Evolutionary conservation across 2,888 invertebrate genomes (phyloP).

Genomic region (Callyntrura guangdongensis): DNA sequence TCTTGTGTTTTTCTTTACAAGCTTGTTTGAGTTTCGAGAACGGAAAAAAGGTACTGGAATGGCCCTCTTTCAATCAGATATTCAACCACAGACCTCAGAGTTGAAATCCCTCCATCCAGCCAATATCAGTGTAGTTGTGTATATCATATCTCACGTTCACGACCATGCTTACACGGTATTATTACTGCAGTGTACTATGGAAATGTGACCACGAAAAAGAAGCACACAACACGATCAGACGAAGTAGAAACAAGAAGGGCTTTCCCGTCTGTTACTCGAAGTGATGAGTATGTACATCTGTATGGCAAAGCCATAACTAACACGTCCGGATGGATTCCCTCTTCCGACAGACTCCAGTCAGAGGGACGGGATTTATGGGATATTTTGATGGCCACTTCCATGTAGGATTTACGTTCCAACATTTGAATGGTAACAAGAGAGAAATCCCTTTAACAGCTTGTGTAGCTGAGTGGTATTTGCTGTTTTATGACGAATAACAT

Average conservation of each 20-base stretch:
- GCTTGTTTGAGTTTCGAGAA: slow-evolving; percentile 63
- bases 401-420: slow-evolving; percentile 55
- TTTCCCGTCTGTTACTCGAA: neutral
- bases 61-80: slow-evolving; percentile 83
- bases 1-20: too few relatives aligned
- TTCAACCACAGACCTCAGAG: slow-evolving; percentile 75
- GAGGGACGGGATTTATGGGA: slow-evolving; percentile 62
- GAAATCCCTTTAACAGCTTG: too few relatives aligned
- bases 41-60: slow-evolving; percentile 77
- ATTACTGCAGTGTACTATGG: neutral
- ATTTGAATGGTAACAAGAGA: slow-evolving; percentile 41
- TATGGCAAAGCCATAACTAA: slow-evolving; percentile 39
- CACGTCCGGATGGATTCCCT: slow-evolving; percentile 66
- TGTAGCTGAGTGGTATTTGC: too few relatives aligned
- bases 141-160: neutral
- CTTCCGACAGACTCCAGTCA: slow-evolving; percentile 54
- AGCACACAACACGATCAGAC: slow-evolving; percentile 23
- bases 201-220: slow-evolving; percentile 5
- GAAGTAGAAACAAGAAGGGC: slow-evolving; percentile 23
- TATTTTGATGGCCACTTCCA: slow-evolving; percentile 66
- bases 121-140: slow-evolving; percentile 10
- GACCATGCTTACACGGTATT: neutral
- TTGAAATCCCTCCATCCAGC: slow-evolving; percentile 21
- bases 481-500: too few relatives aligned
- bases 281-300: slow-evolving; percentile 43